Base-by-base conservation (phyloP, 1,140 invertebrate genomes). In the Pseudachorutes palmiensis region DNA sequence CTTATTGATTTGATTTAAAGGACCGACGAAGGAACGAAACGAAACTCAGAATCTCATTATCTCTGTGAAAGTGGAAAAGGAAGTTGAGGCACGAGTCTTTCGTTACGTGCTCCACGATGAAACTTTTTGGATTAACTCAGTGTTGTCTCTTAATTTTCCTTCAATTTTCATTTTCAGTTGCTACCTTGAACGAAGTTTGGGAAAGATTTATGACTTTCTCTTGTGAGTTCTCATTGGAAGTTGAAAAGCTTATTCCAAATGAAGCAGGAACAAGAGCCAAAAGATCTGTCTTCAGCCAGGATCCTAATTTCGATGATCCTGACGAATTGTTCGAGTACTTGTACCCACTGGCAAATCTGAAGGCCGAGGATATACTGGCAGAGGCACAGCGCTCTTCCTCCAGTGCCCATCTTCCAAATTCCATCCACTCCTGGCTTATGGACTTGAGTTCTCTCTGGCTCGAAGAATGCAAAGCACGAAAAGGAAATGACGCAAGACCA, bases 371-470 rank as follows among this genome's bases (percentile, higher is more conserved):
- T 2, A n/a, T 62, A 1, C 2, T 19, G 1, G 32, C 16, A 19
- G 67, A 57, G 36, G 33, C 62, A 36, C 31, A 59, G 22, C 51
- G 67, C 16, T 64, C 61, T 24, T 24, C 32, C 3, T 9, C 3
- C 14, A 14, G 9, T 58, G 28, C 12, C 9, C 32, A 2, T 19
- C n/a, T n/a, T n/a, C 31, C 36, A 41, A 59, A 33, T 26, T 64
- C 71, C 3, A 24, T 72, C 22, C 66, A 68, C 9, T 24, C 60
- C 16, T 72, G 66, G 68, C 2, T 70, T 1, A 65, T 62, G n/a
- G 71, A 72, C 32, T 9, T 72, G 28, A 32, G 67, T 22, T 65
- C 61, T 19, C 48, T 72, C 1, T 72, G 71, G 71, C 66, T 68
- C 2, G 36, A 49, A 0, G 68, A 70, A 31, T 72, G 71, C 51